These are phyloP conservation scores for Takifugu rubripes DNA, from an alignment of 2,797 vertebrate genomes.

Conservation along the genomic window DNA sequence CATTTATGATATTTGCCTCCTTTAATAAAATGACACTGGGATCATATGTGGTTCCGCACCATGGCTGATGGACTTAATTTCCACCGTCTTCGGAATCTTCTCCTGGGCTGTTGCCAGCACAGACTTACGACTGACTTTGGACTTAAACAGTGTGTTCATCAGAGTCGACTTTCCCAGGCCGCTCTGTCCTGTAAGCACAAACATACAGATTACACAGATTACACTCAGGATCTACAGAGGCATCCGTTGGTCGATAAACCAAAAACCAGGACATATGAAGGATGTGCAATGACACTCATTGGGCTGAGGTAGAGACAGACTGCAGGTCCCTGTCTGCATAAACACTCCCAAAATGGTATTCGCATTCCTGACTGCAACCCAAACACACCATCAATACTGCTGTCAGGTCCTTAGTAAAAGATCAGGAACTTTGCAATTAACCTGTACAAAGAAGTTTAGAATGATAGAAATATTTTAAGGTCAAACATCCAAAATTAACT, in stretches of 20 bases:
- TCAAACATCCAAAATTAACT: neutral
- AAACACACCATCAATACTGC: slow-evolving; percentile 21
- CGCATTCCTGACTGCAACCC: slow-evolving; percentile 6
- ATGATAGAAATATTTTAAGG: neutral
- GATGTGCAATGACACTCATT: slow-evolving; percentile 1
- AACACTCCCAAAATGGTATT: slow-evolving; percentile 22
- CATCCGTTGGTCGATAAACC: slow-evolving; percentile 11
- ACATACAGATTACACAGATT: neutral
- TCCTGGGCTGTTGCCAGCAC: slow-evolving; percentile 86
- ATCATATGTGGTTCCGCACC: slow-evolving; percentile 65
- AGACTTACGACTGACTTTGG: slow-evolving; percentile 96
- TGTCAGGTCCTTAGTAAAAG: neutral
- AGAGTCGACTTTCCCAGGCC: slow-evolving; percentile 96
- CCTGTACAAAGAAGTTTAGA: neutral
- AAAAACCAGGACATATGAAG: neutral
- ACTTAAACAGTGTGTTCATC: slow-evolving; percentile 99
- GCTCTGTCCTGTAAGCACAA: slow-evolving; percentile 83
- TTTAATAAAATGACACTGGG: too few species aligned
- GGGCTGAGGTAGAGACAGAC: slow-evolving; percentile 15
- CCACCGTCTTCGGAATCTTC: slow-evolving; percentile 94
- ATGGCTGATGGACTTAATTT: slow-evolving; percentile 96
- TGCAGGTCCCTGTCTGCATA: slow-evolving; percentile 29
- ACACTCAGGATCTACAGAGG: neutral
- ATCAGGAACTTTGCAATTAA: neutral
- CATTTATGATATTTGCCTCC: too few species aligned